Percentiles rank a stretch among this genome's conserved stretches.
phyloP scores from a whole-genome alignment of 1,140 invertebrate genomes.

The Brachionus sp. region DNA sequence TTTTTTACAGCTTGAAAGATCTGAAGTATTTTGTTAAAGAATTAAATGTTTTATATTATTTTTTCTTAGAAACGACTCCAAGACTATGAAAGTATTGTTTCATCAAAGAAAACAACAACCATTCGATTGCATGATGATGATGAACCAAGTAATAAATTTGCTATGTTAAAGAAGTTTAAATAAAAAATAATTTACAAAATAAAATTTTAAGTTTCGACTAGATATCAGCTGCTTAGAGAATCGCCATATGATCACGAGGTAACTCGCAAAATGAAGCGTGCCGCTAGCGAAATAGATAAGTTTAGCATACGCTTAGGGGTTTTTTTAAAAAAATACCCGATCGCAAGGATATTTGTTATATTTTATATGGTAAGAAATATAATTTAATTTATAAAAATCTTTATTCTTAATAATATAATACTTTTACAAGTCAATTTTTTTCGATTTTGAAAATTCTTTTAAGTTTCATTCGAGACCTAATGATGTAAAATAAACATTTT shows the following conservation, averaged over 20 bases:
- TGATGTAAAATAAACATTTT: too few relatives aligned
- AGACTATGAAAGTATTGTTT: constrained; percentile 41
- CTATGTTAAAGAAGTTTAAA: too few relatives aligned
- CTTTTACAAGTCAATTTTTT: constrained; percentile 49
- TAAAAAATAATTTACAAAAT: too few relatives aligned
- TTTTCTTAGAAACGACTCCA: constrained; percentile 52
- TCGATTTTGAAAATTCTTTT: too few relatives aligned
- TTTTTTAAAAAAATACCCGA: constrained; percentile 74
- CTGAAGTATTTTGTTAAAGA: constrained; percentile 62
- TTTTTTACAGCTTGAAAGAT: constrained; percentile 71
- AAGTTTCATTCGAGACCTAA: too few relatives aligned
- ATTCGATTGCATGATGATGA: constrained; percentile 52
- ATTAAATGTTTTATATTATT: neutral
- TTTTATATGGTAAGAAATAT: constrained; percentile 67
- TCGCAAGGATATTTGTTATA: constrained; percentile 73
- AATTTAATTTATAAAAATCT: neutral
- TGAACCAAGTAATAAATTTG: constrained; percentile 53
- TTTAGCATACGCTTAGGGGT: constrained; percentile 72
- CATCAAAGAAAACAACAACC: constrained; percentile 49
- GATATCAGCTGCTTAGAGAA: constrained; percentile 70
- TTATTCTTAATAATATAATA: constrained; percentile 46
- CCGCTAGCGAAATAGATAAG: constrained; percentile 72
- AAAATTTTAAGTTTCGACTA: constrained; percentile 64
- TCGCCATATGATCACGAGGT: constrained; percentile 74
- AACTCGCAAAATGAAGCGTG: constrained; percentile 72